phyloP scores from a whole-genome alignment of 1,140 invertebrate genomes.

The Copidosoma floridanum region DNA sequence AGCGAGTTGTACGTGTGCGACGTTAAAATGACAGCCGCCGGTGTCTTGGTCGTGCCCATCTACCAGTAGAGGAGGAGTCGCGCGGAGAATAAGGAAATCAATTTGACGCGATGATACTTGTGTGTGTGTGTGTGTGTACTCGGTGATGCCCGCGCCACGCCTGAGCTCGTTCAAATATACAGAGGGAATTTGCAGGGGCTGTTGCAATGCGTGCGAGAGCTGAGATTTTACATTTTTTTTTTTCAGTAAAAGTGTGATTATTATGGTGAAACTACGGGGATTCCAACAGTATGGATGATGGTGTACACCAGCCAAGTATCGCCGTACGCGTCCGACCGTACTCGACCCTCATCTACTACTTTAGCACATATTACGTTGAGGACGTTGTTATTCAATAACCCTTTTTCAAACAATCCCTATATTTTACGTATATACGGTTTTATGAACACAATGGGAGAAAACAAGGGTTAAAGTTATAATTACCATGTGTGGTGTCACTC shows the following conservation, averaged over 20 bases:
- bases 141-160: background rate
- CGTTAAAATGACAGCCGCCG: conserved; percentile 17
- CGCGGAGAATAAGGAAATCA: conserved; percentile 22
- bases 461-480: no score
- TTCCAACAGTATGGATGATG: no score
- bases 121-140: background rate
- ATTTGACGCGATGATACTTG: conserved; percentile 9
- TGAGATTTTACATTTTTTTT: background rate
- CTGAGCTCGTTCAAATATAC: conserved; percentile 3
- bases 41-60: background rate
- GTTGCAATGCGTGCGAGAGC: background rate
- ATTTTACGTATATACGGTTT: background rate
- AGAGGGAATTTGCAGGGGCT: background rate
- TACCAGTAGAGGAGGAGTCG: background rate
- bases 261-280: no score
- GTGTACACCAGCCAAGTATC: no score
- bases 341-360: no score
- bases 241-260: no score
- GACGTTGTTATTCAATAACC: no score
- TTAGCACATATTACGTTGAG: no score
- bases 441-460: no score
- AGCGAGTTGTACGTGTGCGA: background rate
- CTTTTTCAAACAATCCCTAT: background rate
- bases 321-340: no score
- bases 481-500: no score